phyloP scores from a whole-genome alignment of 2,888 invertebrate genomes.

The Amphiduros pacificus region DNA sequence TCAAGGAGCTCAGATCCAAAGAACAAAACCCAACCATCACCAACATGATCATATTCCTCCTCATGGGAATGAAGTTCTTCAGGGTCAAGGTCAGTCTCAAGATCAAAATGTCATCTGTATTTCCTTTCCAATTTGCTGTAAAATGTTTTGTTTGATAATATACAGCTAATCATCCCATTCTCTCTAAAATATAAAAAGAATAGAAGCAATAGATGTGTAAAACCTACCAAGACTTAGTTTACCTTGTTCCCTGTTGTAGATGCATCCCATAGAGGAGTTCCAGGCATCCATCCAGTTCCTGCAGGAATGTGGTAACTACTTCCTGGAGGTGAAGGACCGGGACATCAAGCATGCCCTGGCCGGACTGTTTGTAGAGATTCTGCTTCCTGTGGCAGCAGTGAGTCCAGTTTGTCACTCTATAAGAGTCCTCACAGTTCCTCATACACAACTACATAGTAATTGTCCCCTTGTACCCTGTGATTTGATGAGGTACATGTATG shows the following conservation, averaged over 20 bases:
- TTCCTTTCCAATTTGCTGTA: not conserved
- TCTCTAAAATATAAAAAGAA: too few species aligned
- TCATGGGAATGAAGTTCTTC: constrained; percentile 99
- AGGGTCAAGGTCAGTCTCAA: constrained; percentile 67
- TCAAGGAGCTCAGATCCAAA: constrained; percentile 78
- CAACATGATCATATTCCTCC: constrained; percentile 91
- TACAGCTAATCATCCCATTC: too few species aligned
- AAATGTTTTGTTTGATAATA: too few species aligned
- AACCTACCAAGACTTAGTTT: too few species aligned
- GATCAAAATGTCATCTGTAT: not conserved
- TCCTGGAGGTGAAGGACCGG: constrained; percentile 95
- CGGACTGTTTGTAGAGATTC: constrained; percentile 96
- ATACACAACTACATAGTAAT: too few species aligned
- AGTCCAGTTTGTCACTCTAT: constrained; percentile 52
- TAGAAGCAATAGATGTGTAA: too few species aligned
- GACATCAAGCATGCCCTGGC: constrained; percentile 97
- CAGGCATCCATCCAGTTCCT: constrained; percentile 98
- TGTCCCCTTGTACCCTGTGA: too few species aligned
- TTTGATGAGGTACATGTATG: too few species aligned
- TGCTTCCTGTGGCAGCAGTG: constrained; percentile 97
- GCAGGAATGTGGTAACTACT: constrained; percentile 97
- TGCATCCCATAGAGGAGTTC: constrained; percentile 99
- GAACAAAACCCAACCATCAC: constrained; percentile 79
- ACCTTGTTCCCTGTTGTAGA: too few species aligned
- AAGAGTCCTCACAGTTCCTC: not conserved